Percentiles rank a stretch among this genome's conserved stretches.
Conservation (phyloP, 2,113 vertebrate genomes). For the Pyrgilauda ruficollis region DNA sequence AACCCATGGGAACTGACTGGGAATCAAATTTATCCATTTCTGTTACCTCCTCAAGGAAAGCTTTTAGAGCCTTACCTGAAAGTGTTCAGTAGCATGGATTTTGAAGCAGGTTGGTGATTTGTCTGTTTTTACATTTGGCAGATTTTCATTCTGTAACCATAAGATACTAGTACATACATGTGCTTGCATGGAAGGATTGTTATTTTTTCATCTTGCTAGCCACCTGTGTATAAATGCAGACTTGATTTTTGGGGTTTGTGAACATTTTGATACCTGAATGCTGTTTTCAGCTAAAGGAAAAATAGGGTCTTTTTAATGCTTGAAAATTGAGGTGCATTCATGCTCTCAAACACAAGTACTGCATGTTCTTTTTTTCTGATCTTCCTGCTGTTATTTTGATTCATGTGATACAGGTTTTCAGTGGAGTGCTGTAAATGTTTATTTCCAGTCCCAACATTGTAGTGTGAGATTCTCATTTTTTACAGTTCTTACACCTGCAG, state of each 20-base stretch:
- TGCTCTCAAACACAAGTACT: neutral
- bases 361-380: neutral
- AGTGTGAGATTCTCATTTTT: neutral
- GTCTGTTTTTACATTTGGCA: neutral
- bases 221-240: neutral
- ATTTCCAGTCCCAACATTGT: accelerated
- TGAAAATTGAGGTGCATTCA: neutral
- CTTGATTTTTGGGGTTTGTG: neutral
- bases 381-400: neutral
- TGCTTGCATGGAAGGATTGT: neutral
- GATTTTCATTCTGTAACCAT: neutral
- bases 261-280: neutral
- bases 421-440: neutral
- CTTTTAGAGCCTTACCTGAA: neutral
- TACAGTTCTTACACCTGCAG: neutral
- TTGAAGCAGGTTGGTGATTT: neutral
- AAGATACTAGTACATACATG: neutral
- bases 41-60: neutral
- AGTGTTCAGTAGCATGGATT: neutral
- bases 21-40: neutral
- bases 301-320: neutral
- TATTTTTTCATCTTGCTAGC: neutral
- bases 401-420: neutral
- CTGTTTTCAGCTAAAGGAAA: neutral
- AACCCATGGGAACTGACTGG: neutral